Conservation (phyloP, 2,797 vertebrate species). For the Dendrocincla fuliginosa region DNA sequence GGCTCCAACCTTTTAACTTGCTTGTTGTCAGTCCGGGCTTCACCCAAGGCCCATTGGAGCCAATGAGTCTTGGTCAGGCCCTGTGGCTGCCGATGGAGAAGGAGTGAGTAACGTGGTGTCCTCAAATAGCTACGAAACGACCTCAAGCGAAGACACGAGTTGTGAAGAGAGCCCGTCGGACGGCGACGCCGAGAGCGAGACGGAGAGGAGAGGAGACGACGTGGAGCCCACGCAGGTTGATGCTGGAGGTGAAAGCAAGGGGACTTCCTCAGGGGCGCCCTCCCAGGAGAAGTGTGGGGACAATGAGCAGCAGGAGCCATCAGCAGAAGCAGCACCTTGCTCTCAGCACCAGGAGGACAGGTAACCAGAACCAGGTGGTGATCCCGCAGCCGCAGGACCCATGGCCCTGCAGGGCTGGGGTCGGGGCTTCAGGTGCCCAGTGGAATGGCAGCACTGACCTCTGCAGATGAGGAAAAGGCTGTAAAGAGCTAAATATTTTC, state of each 20-base stretch:
- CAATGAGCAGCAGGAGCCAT: neutral
- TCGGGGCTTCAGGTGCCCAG: accelerated
- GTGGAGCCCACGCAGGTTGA: neutral
- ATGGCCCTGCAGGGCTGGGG: accelerated
- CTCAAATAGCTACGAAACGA: constrained; percentile 89
- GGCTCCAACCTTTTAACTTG: neutral
- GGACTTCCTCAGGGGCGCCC: neutral
- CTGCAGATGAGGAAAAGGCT: neutral
- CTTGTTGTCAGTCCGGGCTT: neutral
- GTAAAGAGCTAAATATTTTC: neutral
- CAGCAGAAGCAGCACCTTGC: neutral
- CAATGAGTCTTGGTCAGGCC: constrained; percentile 33
- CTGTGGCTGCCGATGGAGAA: neutral
- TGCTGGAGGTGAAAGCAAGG: neutral
- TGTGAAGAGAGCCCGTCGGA: constrained; percentile 84
- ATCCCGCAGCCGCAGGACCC: neutral
- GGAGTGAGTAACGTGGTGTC: constrained; percentile 57
- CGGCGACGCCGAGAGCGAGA: constrained; percentile 74
- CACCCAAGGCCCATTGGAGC: constrained; percentile 30
- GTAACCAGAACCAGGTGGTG: constrained; percentile 1
- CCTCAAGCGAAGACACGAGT: constrained; percentile 95
- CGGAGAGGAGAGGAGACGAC: neutral
- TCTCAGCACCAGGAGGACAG: constrained; percentile 52
- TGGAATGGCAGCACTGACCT: neutral
- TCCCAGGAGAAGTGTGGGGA: neutral